Percentiles rank a stretch among this genome's conserved stretches.
phyloP scores from a whole-genome alignment of 2,797 vertebrate genomes.

The Alouatta caraya region DNA sequence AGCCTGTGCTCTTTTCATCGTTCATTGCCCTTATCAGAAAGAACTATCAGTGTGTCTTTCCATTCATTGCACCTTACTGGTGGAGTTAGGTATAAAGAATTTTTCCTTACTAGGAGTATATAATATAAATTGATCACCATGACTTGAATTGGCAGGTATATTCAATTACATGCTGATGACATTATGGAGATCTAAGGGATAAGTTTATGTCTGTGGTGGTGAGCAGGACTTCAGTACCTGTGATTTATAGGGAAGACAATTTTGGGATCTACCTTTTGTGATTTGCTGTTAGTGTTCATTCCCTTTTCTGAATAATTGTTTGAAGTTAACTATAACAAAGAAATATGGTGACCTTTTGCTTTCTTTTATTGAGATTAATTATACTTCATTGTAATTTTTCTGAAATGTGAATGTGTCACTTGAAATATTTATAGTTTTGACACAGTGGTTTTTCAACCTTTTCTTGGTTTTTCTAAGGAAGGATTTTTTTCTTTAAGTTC shows the following conservation, averaged over 20 bases:
- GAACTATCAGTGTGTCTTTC: not conserved
- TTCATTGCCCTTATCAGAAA: conserved; percentile 1
- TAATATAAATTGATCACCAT: not conserved
- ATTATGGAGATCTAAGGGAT: not conserved
- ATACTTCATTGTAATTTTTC: not conserved
- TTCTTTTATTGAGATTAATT: conserved; percentile 40
- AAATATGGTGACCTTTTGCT: not conserved
- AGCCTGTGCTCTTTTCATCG: not conserved
- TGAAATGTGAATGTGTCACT: not conserved
- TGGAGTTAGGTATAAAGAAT: conserved; percentile 6
- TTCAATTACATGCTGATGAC: not conserved
- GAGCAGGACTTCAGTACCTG: not conserved
- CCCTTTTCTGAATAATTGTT: conserved; percentile 28
- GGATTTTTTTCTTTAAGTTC: not conserved
- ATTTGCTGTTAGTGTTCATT: not conserved
- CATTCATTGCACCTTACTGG: not conserved
- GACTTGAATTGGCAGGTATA: not conserved
- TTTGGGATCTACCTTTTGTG: not conserved
- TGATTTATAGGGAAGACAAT: conserved; percentile 19
- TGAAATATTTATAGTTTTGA: not conserved
- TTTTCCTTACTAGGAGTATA: not conserved
- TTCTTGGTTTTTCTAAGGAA: not conserved
- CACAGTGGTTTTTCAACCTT: conserved; percentile 17
- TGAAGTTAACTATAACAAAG: not conserved
- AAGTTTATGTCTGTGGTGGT: not conserved